A percentile compares a stretch with the other conserved stretches of the same genome.
Evolutionary conservation across 2,888 invertebrate species (phyloP).

Genomic region (Zaprionus lineosus): DNA sequence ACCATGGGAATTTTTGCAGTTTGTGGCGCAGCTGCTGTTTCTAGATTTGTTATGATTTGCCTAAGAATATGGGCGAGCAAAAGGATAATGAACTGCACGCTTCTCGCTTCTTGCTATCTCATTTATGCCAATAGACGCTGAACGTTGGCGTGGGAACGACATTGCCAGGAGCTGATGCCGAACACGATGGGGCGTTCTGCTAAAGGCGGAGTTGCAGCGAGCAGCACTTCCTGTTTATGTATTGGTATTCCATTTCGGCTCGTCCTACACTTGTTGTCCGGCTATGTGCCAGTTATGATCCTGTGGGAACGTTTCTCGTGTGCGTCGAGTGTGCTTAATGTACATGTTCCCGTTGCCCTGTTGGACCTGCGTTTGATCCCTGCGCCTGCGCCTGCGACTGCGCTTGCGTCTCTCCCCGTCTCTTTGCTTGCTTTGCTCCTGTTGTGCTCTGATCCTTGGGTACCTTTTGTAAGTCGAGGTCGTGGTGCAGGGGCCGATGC

Average conservation of each 20-base stretch:
- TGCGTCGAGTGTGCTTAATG: constrained; percentile 76
- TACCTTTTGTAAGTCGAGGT: constrained; percentile 38
- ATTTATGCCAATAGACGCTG: constrained; percentile 30
- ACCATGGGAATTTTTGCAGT: constrained; percentile 75
- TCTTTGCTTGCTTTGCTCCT: no score
- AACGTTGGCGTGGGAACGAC: constrained; percentile 62
- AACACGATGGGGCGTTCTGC: constrained; percentile 51
- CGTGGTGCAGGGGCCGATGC: constrained; percentile 52
- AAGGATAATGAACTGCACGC: constrained; percentile 71
- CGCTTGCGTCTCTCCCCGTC: background rate
- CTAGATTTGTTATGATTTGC: constrained; percentile 77
- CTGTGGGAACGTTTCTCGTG: constrained; percentile 73
- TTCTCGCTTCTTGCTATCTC: constrained; percentile 59
- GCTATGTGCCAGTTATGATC: constrained; percentile 50
- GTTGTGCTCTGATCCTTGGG: constrained; percentile 10
- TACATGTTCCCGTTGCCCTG: constrained; percentile 47
- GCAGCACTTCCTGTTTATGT: constrained; percentile 64
- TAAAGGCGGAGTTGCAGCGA: constrained; percentile 37
- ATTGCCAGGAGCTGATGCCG: constrained; percentile 19
- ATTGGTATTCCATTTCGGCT: constrained; percentile 56
- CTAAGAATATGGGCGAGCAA: constrained; percentile 43
- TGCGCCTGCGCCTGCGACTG: constrained; percentile 1
- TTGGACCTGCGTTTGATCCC: constrained; percentile 16
- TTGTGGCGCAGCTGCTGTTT: constrained; percentile 70
- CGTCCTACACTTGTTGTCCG: constrained; percentile 63